Evolutionary conservation across 2,888 invertebrate species (phyloP).

Genomic region (Apantesis nais): DNA sequence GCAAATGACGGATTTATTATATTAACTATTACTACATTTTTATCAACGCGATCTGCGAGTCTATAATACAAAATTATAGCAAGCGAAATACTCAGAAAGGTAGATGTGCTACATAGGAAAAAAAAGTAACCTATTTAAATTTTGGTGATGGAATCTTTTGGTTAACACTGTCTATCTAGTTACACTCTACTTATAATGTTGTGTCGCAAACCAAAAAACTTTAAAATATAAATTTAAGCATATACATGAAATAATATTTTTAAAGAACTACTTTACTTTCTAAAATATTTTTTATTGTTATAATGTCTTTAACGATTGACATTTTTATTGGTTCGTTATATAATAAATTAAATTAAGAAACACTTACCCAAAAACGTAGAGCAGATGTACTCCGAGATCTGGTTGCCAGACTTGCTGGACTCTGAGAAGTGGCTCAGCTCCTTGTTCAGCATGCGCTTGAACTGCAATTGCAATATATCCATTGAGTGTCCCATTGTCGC

Average conservation of each 20-base stretch:
- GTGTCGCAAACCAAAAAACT: not conserved
- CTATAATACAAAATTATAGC: too few relatives aligned
- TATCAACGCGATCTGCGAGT: too few relatives aligned
- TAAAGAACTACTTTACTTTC: too few relatives aligned
- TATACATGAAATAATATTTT: too few relatives aligned
- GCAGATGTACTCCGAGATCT: conserved; percentile 99
- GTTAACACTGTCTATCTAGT: not conserved
- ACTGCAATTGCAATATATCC: conserved; percentile 89
- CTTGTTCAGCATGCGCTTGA: conserved; percentile 99
- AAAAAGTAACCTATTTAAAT: not conserved
- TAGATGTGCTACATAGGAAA: not conserved
- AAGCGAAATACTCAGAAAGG: not conserved
- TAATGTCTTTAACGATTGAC: not conserved
- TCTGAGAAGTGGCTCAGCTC: conserved; percentile 99
- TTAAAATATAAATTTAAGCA: not conserved
- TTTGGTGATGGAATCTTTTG: not conserved
- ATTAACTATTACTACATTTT: not conserved
- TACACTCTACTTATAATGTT: not conserved
- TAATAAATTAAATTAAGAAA: conserved; percentile 18
- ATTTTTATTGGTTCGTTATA: not conserved
- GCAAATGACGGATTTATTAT: too few relatives aligned
- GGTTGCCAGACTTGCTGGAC: conserved; percentile 99
- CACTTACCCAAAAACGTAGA: conserved; percentile 98
- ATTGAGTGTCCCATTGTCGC: conserved; percentile 77
- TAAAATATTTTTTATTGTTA: not conserved